Percentiles rank a stretch among this genome's conserved stretches.
Conservation (phyloP, 2,888 invertebrate genomes). For the Spialia ferax region DNA sequence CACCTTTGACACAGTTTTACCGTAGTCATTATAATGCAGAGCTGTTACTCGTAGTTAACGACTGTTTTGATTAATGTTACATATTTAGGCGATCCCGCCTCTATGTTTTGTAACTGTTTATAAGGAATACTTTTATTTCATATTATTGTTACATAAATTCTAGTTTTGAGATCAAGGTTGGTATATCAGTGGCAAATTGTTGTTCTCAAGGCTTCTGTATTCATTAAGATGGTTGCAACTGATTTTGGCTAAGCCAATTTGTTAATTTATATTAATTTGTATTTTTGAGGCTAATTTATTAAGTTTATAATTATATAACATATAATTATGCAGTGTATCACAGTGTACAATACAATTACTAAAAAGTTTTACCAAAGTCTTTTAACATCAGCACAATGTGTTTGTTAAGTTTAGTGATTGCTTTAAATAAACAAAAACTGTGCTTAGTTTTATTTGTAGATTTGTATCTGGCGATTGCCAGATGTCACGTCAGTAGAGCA, state of each 20-base stretch:
- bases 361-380: too few relatives aligned
- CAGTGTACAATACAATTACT: too few relatives aligned
- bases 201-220: constrained; percentile 12
- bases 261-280: too few relatives aligned
- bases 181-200: neutral
- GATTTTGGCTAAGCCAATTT: constrained; percentile 9
- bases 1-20: constrained; percentile 20
- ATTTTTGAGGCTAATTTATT: too few relatives aligned
- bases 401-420: too few relatives aligned
- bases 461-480: neutral
- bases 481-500: neutral
- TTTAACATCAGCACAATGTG: too few relatives aligned
- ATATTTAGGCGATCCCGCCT: constrained; percentile 18
- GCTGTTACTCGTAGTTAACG: constrained; percentile 23
- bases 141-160: constrained; percentile 6
- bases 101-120: constrained; percentile 15
- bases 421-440: neutral
- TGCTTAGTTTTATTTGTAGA: neutral
- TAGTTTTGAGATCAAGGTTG: constrained; percentile 20
- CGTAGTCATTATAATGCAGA: constrained; percentile 15
- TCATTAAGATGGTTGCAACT: constrained; percentile 12
- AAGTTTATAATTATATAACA: too few relatives aligned
- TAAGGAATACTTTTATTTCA: constrained; percentile 16
- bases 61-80: constrained; percentile 30
- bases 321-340: too few relatives aligned